Base-by-base conservation (phyloP, 92 coral and sea anemone species). In the Chrysogorgia sp. region DNA sequence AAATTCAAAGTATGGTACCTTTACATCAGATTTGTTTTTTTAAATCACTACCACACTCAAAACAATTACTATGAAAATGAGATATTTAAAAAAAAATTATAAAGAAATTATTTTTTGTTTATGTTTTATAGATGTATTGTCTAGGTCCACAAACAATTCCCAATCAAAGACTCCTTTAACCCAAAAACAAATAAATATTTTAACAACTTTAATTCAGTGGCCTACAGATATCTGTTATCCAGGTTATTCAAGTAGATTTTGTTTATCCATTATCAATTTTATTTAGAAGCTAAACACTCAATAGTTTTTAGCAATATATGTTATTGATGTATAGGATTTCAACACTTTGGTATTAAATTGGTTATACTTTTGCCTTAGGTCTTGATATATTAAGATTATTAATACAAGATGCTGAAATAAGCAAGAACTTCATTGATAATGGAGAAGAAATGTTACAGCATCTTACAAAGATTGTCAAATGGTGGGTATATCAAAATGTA, bases 321-420 rank as follows among this genome's bases (percentile, higher is more conserved):
- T 12, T 37, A 37, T 4, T 37, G 43, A 5, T 37, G 43, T 37
- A 37, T 37, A n/a, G n/a, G n/a, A n/a, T n/a, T n/a, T n/a, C n/a
- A n/a, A n/a, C n/a, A n/a, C n/a, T n/a, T n/a, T n/a, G n/a, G n/a
- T n/a, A n/a, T n/a, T n/a, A n/a, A n/a, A n/a, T n/a, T n/a, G n/a
- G n/a, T n/a, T n/a, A n/a, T n/a, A n/a, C n/a, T n/a, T 75, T 20
- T 13, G 19, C 22, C 65, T 20, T 76, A 92, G 97, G 86, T 34
- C 84, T 92, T 40, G 97, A 92, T 86, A 74, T 92, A 52, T 37
- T 92, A 30, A 91, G 97, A 26, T 83, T 92, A 48, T 87, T 90
- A 10, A 86, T 88, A 0, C 92, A 91, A 19, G 82, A 83, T 79
- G 76, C 80, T 12, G 80, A 88, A 74, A 67, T 83, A 22, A 85